Conservation (phyloP, 2,797 vertebrate species). For the Discoglossus pictus region DNA sequence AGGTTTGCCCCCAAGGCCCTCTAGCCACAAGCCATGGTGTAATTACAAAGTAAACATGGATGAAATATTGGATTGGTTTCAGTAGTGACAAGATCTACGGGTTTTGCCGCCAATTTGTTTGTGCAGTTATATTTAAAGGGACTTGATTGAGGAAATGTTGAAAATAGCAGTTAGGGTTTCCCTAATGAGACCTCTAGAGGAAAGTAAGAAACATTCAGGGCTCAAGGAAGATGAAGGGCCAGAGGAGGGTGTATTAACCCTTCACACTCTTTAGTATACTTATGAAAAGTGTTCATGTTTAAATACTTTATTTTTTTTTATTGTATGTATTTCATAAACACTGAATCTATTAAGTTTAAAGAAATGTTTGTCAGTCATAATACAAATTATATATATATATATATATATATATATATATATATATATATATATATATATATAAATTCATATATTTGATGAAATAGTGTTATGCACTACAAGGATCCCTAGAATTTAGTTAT, state of each 20-base stretch:
- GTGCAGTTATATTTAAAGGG: slow-evolving; percentile 76
- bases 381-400: not conserved
- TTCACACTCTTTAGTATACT: slow-evolving; percentile 51
- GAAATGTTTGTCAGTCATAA: no score
- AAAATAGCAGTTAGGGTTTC: slow-evolving; percentile 74
- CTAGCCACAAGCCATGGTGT: slow-evolving; percentile 59
- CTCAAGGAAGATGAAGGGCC: slow-evolving; percentile 46
- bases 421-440: not conserved
- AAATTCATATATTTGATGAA: not conserved
- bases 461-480: no score
- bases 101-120: slow-evolving; percentile 72
- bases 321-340: no score
- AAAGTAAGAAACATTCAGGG: slow-evolving; percentile 65
- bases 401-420: not conserved
- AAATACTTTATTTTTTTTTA: no score
- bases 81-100: slow-evolving; percentile 68
- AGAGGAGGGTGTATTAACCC: slow-evolving; percentile 62
- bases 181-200: slow-evolving; percentile 80
- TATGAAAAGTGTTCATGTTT: not conserved
- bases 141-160: slow-evolving; percentile 79
- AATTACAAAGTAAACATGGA: slow-evolving; percentile 74
- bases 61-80: slow-evolving; percentile 67
- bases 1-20: slow-evolving; percentile 50
- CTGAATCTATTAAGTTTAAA: no score
- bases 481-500: no score